Evolutionary conservation across 2,113 vertebrate species (phyloP), one percentile per base, ranked within the genome.

Genomic region (Rutilus rutilus): DNA sequence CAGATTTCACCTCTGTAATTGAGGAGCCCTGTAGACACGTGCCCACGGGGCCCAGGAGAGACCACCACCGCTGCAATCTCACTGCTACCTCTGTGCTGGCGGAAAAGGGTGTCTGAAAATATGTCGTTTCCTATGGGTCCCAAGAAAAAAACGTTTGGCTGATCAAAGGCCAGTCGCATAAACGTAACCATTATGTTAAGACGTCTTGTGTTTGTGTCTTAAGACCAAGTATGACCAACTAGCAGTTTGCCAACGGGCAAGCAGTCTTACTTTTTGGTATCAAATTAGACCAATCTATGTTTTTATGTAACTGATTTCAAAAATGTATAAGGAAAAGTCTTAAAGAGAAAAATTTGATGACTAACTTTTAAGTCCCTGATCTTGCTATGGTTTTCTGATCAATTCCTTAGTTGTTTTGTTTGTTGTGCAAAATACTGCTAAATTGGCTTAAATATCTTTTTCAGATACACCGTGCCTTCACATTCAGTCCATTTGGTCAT

Each of bases 21-120:
- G 96, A 97, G 95, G 96, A 96, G 95, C 96, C 96, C 96, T 96
- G 90, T 93, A 90, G 95, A 95, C 97, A 90, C 96, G 96, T 96
- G 97, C 94, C 90, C 92, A 88, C 2, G 89, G 93, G 94, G 93
- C 94, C 94, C 92, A 90, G 81, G 36, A 23, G 57, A 78, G 94
- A 94, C 94, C 93, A 94, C 94, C 93, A 86, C 86, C 27, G 80
- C 71, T 64, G 88, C 25, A 4, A 77, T 60, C 71, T 36, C 21
- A 36, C 30, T 27, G 50, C 59, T 74, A 76, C 71, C 73, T 64
- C 71, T 7, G 33, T 19, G 75, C 54, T 36, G 1, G 15, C 17
- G 36, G 57, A 6, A 23, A 85, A 87, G 87, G 67, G 65, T 67
- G 57, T n/a, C 60, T 64, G n/a, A 71, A 45, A 88, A 52, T 67